phyloP scores from a whole-genome alignment of 1,140 invertebrate genomes.

The Brachionus angularis region DNA sequence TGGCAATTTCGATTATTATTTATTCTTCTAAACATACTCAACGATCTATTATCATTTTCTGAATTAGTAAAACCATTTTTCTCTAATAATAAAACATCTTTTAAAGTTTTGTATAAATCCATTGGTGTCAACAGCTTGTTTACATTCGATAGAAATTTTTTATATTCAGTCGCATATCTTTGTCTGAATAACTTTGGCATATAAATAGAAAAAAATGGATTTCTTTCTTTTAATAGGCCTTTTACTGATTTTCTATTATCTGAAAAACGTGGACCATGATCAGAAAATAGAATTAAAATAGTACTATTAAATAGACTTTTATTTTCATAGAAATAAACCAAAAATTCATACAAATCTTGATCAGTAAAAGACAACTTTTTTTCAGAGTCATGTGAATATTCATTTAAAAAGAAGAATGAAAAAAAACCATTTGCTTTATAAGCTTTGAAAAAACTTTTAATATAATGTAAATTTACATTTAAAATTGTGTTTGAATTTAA shows the following conservation, averaged over 20 bases:
- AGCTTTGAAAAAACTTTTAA: conserved; percentile 63
- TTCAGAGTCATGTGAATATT: conserved; percentile 79
- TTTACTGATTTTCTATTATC: conserved; percentile 72
- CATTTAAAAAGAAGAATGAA: conserved; percentile 76
- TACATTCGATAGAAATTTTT: conserved; percentile 60
- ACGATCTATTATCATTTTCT: not conserved
- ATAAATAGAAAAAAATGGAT: conserved; percentile 75
- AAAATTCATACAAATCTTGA: conserved; percentile 67
- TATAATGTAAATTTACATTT: conserved; percentile 66
- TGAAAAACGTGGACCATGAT: conserved; percentile 76
- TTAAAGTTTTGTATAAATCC: not conserved
- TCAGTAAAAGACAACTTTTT: conserved; percentile 72
- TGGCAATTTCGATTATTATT: conserved; percentile 69
- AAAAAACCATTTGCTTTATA: conserved; percentile 71
- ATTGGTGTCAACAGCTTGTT: not conserved
- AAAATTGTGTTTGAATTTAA: conserved; percentile 73
- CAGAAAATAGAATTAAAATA: conserved; percentile 75
- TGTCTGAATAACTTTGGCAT: conserved; percentile 68
- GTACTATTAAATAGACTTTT: conserved; percentile 69
- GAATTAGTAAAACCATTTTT: too few species aligned
- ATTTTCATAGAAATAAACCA: conserved; percentile 57
- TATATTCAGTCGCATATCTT: conserved; percentile 63
- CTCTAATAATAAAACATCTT: not conserved
- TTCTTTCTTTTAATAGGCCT: conserved; percentile 76
- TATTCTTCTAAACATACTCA: conserved; percentile 64